Base-by-base conservation (phyloP, 2,797 vertebrate genomes). In the Etheostoma nigrum region DNA sequence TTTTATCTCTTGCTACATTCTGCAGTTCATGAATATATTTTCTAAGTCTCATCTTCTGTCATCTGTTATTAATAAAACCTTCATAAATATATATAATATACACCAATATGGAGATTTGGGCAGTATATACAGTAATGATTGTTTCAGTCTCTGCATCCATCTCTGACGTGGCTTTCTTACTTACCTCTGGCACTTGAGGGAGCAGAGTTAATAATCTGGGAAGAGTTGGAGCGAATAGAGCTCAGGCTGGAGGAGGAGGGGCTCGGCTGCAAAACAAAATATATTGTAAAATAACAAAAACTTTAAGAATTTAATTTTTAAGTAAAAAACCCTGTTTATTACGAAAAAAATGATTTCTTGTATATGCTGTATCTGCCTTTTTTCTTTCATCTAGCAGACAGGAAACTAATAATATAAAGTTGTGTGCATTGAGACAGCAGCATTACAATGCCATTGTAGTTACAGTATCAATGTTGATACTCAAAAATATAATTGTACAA, bases 241-340 rank as follows among this genome's bases (percentile, higher is more conserved):
- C 98, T 99, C 94, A 99, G 94, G 91, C 98, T 99, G 86, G 98
- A 99, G 81, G 98, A 98, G 64, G 98, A 99, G 59, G 98, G 98
- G 92, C 98, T 99, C 62, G 98, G 97, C 97, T 99, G 94, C 82
- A 94, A 95, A 64, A 67, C 18, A 72, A 57, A 74, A 44, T 4
- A 47, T 12, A 45, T 66, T 69, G 18, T 5, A 65, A 12, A 27
- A 25, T 14, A 15, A 44, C 4, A 11, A 61, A 67, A 51, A 40
- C 11, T 16, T 25, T 13, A 16, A 30, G 6, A 44, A 67, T 9
- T 25, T 10, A 55, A 8, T 16, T 40, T 40, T 36, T 40, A 40
- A 40, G 36, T 40, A 40, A 40, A 25, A 47, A 45, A 1, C 13
- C 7, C 11, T 36, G 48, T 54, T 16, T 5, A 15, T 14, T 13